Evolutionary conservation across 2,797 vertebrate genomes (phyloP).

Genomic region (Pseudochirops cupreus): DNA sequence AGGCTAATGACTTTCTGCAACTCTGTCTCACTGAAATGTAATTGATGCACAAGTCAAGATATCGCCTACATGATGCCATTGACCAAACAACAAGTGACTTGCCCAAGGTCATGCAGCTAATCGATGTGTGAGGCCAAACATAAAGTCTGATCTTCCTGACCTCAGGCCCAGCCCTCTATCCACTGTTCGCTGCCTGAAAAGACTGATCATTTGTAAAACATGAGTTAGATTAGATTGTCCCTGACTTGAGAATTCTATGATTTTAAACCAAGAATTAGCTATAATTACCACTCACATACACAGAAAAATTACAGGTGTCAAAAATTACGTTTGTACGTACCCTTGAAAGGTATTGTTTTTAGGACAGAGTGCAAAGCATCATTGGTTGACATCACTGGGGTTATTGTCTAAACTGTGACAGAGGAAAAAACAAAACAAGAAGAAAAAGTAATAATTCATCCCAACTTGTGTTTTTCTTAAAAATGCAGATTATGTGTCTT

Average conservation of each 20-base stretch:
- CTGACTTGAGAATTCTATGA: not conserved
- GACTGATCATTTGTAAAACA: not conserved
- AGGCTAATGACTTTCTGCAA: no score
- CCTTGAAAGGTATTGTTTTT: conserved; percentile 22
- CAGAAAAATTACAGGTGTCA: not conserved
- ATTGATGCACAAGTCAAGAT: no score
- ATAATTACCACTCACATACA: not conserved
- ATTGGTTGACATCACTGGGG: conserved; percentile 3
- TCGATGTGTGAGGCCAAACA: no score
- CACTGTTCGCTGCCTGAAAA: no score
- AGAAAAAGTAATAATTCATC: conserved; percentile 28
- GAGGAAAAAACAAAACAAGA: conserved; percentile 55
- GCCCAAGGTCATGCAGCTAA: no score
- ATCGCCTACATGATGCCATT: no score
- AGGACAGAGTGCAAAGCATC: conserved; percentile 39
- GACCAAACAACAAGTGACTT: no score
- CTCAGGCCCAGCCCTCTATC: no score
- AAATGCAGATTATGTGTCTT: conserved; percentile 85
- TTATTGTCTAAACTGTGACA: conserved; percentile 25
- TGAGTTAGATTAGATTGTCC: not conserved
- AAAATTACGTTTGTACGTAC: conserved; percentile 9
- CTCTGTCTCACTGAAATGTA: no score
- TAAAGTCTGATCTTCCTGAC: no score
- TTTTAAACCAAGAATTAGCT: not conserved
- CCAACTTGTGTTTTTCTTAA: conserved; percentile 70